Evolutionary conservation across 2,113 vertebrate genomes (phyloP).

Genomic region (Neoarius graeffei): DNA sequence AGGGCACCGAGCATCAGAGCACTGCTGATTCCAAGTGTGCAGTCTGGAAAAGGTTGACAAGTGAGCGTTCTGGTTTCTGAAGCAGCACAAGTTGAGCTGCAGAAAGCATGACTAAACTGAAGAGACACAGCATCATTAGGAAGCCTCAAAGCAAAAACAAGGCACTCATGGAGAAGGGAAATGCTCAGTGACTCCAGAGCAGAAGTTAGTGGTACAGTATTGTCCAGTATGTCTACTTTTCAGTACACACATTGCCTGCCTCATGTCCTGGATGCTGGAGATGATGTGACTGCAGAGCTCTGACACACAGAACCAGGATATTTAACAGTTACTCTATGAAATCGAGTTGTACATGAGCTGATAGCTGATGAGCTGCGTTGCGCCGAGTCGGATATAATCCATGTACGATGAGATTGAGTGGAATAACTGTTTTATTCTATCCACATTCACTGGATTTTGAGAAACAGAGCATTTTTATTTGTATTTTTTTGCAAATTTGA

Average conservation of each 20-base stretch:
- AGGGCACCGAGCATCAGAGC: conserved; percentile 11
- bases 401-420: too few species aligned
- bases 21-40: conserved; percentile 1
- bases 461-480: too few species aligned
- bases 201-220: conserved; percentile 48
- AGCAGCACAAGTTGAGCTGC: conserved; percentile 17
- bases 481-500: too few species aligned
- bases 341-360: too few species aligned
- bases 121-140: conserved; percentile 55
- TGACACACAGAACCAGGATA: not conserved
- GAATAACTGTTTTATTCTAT: too few species aligned
- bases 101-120: conserved; percentile 50
- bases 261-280: not conserved
- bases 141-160: conserved; percentile 40
- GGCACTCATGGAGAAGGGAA: conserved; percentile 50
- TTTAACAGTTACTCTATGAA: too few species aligned
- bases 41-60: conserved; percentile 48
- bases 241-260: not conserved
- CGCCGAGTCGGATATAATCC: too few species aligned
- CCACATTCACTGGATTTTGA: too few species aligned
- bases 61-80: conserved; percentile 4
- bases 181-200: conserved; percentile 48
- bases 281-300: not conserved
- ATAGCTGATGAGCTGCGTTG: too few species aligned
- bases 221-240: conserved; percentile 23